phyloP scores from a whole-genome alignment of 2,113 vertebrate species.

The Anseranas semipalmata region DNA sequence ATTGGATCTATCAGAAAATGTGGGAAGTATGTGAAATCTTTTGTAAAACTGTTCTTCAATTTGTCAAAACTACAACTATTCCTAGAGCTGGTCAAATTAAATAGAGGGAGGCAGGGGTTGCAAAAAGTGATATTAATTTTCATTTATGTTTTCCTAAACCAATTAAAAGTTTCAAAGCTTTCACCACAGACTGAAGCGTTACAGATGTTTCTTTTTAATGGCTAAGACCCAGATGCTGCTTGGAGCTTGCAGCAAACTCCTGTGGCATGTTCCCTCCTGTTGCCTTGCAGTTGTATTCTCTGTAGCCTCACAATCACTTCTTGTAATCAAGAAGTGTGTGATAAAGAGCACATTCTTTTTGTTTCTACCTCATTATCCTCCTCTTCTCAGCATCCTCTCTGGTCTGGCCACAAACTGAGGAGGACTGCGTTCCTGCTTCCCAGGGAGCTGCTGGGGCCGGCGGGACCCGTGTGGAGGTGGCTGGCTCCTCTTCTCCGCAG shows the following conservation, averaged over 20 bases:
- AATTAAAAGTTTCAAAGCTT: neutral
- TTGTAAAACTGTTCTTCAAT: neutral
- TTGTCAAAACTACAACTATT: neutral
- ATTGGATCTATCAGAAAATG: neutral
- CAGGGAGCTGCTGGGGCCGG: neutral
- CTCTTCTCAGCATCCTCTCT: neutral
- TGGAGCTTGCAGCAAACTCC: neutral
- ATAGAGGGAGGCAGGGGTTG: neutral
- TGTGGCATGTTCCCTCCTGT: neutral
- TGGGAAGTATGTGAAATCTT: neutral
- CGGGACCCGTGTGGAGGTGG: neutral
- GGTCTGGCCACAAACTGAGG: neutral
- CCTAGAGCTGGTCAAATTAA: neutral
- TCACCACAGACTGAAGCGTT: neutral
- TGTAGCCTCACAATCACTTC: neutral
- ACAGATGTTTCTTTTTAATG: neutral
- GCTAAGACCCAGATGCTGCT: no score
- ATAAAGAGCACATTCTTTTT: neutral
- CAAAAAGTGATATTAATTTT: neutral
- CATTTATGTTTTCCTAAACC: neutral
- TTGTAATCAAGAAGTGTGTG: neutral
- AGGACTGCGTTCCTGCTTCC: fast-evolving
- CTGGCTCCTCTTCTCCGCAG: neutral
- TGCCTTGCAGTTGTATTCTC: neutral
- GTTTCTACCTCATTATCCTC: neutral